Evolutionary conservation across 2,888 invertebrate species (phyloP).

Genomic region (Leistus spinibarbis): DNA sequence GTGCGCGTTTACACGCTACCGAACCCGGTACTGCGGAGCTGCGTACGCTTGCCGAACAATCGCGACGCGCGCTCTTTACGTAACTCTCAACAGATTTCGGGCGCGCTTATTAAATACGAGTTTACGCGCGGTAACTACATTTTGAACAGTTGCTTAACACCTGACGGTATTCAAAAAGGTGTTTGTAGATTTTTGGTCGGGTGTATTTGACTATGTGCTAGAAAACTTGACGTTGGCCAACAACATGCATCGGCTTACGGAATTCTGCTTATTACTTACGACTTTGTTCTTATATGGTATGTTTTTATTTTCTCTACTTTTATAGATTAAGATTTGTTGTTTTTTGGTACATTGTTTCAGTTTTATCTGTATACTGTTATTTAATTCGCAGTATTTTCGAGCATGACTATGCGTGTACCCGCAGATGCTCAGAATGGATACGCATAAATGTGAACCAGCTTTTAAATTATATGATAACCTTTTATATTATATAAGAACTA

Average conservation of each 20-base stretch:
- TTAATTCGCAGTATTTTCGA: no score
- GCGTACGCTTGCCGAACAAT: constrained; percentile 21
- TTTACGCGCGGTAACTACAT: constrained; percentile 15
- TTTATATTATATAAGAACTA: no score
- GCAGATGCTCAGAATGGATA: no score
- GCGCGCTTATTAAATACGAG: constrained; percentile 20
- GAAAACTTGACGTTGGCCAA: constrained; percentile 33
- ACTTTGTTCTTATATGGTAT: constrained; percentile 50
- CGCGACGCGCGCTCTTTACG: constrained; percentile 24
- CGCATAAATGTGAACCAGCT: no score
- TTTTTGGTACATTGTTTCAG: no score
- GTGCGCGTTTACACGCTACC: constrained; percentile 44
- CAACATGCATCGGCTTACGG: constrained; percentile 49
- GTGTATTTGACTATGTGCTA: constrained; percentile 32
- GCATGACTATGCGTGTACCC: no score
- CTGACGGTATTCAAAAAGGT: constrained; percentile 21
- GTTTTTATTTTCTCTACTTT: constrained; percentile 35
- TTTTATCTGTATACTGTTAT: no score
- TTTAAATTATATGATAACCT: no score
- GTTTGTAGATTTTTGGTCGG: constrained; percentile 28
- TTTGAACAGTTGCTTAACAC: constrained; percentile 8
- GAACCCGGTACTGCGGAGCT: constrained; percentile 27
- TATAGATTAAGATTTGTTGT: no score
- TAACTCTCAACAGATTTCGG: not conserved
- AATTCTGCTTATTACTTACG: constrained; percentile 49